Conservation (phyloP, 2,888 invertebrate genomes). For the Nasonia oneida region DNA sequence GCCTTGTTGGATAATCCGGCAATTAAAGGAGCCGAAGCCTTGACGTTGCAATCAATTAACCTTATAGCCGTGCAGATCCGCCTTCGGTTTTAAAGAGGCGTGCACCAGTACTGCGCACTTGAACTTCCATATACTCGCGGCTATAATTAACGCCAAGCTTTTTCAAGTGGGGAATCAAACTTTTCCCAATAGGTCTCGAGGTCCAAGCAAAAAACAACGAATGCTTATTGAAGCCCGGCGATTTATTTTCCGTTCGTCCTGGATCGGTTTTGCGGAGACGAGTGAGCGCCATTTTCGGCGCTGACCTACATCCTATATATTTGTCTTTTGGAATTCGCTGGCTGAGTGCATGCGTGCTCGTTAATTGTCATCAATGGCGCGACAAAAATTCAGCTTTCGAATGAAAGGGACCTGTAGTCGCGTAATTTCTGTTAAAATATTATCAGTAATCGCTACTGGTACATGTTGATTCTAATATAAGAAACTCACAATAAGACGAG, state of each 20-base stretch:
- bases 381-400: not conserved
- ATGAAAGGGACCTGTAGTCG: not conserved
- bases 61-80: not conserved
- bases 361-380: not conserved
- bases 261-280: not conserved
- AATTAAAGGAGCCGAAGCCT: slow-evolving; percentile 40
- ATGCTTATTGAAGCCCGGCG: not conserved
- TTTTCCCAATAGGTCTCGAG: not conserved
- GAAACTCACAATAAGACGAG: too few species aligned
- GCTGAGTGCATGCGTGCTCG: not conserved
- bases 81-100: not conserved
- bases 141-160: not conserved
- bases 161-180: not conserved
- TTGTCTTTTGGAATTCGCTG: not conserved
- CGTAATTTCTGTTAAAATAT: not conserved
- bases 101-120: not conserved
- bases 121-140: not conserved
- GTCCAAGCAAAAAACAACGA: not conserved
- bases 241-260: not conserved
- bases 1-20: slow-evolving; percentile 32
- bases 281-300: not conserved
- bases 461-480: not conserved
- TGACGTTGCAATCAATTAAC: slow-evolving; percentile 49
- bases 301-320: slow-evolving; percentile 8
- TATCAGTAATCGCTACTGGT: not conserved